A percentile compares a stretch with the other conserved stretches of the same genome.
Conservation (phyloP, 2,113 vertebrate species). For the Centropus bengalensis region DNA sequence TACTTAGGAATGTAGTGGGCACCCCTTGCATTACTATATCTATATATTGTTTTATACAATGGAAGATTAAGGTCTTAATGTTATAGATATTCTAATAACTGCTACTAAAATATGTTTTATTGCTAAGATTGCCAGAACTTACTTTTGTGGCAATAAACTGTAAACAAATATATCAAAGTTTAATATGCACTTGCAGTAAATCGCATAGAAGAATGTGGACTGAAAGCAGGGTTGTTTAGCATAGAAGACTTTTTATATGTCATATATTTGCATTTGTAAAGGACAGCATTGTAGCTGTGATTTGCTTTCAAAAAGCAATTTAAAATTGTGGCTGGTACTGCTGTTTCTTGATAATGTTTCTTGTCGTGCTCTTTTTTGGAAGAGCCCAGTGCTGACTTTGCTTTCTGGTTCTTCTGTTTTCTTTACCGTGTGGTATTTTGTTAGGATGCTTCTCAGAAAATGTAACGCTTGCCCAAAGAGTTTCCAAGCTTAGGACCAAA, state of each 20-base stretch:
- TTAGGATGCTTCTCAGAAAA: background rate
- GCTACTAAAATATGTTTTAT: slow-evolving; percentile 39
- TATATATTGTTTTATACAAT: slow-evolving; percentile 43
- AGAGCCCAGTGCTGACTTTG: slow-evolving; percentile 1
- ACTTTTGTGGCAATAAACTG: slow-evolving; percentile 1
- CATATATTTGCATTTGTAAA: slow-evolving; percentile 51
- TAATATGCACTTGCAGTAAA: slow-evolving; percentile 22
- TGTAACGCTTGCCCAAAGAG: background rate
- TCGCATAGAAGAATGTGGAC: slow-evolving; percentile 26
- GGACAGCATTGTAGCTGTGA: slow-evolving; percentile 38
- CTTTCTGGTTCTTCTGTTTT: background rate
- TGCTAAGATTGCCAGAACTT: slow-evolving; percentile 2
- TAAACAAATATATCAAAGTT: background rate
- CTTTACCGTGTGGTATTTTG: background rate
- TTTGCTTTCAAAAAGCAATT: slow-evolving; percentile 50
- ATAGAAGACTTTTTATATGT: slow-evolving; percentile 18
- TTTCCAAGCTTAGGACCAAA: background rate
- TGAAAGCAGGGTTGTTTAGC: slow-evolving; percentile 27
- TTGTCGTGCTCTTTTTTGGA: background rate
- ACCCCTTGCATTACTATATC: slow-evolving; percentile 44
- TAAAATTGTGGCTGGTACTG: background rate
- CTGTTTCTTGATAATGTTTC: background rate
- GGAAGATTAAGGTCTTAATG: background rate
- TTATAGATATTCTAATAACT: slow-evolving; percentile 69
- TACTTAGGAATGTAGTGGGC: slow-evolving; percentile 54